Evolutionary conservation across 2,113 vertebrate genomes (phyloP), one percentile per base, ranked within the genome.

Genomic region (Dunckerocampus dactyliophorus): DNA sequence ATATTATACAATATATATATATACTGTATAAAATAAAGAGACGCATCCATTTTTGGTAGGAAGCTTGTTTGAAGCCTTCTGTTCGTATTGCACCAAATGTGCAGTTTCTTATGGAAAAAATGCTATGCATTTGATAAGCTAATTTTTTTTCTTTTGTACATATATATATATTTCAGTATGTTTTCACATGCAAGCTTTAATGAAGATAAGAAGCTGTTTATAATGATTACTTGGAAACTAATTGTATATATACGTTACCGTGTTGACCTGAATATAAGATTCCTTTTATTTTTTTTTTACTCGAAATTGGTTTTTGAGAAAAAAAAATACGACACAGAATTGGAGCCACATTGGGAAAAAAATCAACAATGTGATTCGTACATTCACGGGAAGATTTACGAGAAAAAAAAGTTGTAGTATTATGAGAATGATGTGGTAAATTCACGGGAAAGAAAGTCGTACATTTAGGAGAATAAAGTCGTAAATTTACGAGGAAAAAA

Each of bases 81-180:
- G 24, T 72, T 69, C 31, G 77, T 67, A 83, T 72, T 85, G 85
- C 85, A 87, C 78, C 63, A 69, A 62, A 65, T 63, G 81, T 89
- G 87, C 82, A 83, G 81, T 87, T 79, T 74, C 54, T 80, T 63
- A 76, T 63, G 57, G 47, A 76, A 61, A 89, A 89, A 92, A 91
- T 92, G 91, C 90, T 90, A 65, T 91, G 90, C 91, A 92, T 92
- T 92, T 91, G 89, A 88, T 90, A 81, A 88, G 79, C 77, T 85
- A 83, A 85, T 77, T 81, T 79, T 84, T 66, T 85, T 77, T 81
- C 78, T 84, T 66, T 85, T 43, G 39, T 43, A 14, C 7, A 72
- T 62, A 75, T 53, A 60, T 76, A 75, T 79, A 59, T 70, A 49
- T 81, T 62, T 73, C 46, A 72, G 62, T 74, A 55, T 71, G 47